Percentiles rank a stretch among this genome's conserved stretches.
phyloP scores from a whole-genome alignment of 1,140 invertebrate species.

The Pseudomyrmex gracilis region DNA sequence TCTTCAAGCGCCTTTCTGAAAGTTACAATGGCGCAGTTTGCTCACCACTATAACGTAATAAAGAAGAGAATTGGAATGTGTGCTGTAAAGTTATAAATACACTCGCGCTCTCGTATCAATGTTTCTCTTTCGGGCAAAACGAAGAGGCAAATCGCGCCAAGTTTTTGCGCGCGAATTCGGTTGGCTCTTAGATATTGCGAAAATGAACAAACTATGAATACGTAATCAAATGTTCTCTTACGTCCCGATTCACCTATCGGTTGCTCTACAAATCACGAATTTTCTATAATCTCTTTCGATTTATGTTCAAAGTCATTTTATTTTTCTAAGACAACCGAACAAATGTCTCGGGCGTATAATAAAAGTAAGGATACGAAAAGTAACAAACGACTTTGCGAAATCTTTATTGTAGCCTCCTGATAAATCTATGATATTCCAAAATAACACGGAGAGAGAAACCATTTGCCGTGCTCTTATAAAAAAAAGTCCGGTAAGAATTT shows the following conservation, averaged over 20 bases:
- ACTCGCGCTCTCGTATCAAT: background rate
- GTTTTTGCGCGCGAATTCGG: too few relatives aligned
- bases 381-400: slow-evolving; percentile 11
- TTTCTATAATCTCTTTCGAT: background rate
- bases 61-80: background rate
- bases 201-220: slow-evolving; percentile 4
- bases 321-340: background rate
- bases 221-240: background rate
- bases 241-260: background rate
- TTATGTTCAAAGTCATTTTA: slow-evolving; percentile 13
- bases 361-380: slow-evolving; percentile 8
- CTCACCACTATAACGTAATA: background rate
- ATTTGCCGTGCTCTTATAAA: slow-evolving; percentile 14
- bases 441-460: slow-evolving; percentile 25
- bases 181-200: background rate
- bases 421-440: slow-evolving; percentile 17
- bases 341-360: slow-evolving; percentile 24
- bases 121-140: slow-evolving; percentile 11
- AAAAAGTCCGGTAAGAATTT: background rate
- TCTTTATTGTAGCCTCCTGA: slow-evolving; percentile 27
- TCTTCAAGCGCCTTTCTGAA: slow-evolving; percentile 12
- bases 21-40: slow-evolving; percentile 45
- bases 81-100: background rate
- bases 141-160: background rate
- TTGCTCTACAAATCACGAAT: background rate